phyloP scores from a whole-genome alignment of 2,797 vertebrate genomes.

The Bryconaethiops microstoma region DNA sequence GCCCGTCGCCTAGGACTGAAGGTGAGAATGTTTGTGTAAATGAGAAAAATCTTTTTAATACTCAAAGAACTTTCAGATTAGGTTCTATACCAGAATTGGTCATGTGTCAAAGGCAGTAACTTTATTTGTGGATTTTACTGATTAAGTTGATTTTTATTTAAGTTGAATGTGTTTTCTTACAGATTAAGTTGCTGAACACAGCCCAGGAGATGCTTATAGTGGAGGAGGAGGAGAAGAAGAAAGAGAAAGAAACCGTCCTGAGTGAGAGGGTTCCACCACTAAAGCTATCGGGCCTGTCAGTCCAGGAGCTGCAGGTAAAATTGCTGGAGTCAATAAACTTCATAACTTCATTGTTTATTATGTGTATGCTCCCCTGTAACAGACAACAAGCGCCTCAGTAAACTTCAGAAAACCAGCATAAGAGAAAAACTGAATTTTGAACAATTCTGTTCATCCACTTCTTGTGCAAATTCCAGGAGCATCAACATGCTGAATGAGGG shows the following conservation, averaged over 20 bases:
- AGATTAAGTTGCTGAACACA: conserved; percentile 70
- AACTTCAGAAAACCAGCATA: neutral
- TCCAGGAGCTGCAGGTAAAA: conserved; percentile 66
- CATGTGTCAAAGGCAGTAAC: neutral
- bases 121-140: neutral
- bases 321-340: neutral
- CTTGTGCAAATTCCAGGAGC: neutral
- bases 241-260: conserved; percentile 64
- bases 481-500: no score
- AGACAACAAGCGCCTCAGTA: no score
- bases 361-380: no score
- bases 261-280: conserved; percentile 69
- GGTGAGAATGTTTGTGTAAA: conserved; percentile 45
- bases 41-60: neutral
- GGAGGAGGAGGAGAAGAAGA: conserved; percentile 61
- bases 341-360: neutral
- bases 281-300: conserved; percentile 62
- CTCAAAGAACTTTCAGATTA: neutral
- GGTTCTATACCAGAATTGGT: neutral
- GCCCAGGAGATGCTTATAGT: conserved; percentile 70
- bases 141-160: neutral
- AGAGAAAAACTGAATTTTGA: neutral
- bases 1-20: conserved; percentile 70
- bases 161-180: neutral
- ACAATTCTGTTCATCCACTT: neutral